phyloP scores from a whole-genome alignment of 2,113 vertebrate genomes.

The Columba livia region DNA sequence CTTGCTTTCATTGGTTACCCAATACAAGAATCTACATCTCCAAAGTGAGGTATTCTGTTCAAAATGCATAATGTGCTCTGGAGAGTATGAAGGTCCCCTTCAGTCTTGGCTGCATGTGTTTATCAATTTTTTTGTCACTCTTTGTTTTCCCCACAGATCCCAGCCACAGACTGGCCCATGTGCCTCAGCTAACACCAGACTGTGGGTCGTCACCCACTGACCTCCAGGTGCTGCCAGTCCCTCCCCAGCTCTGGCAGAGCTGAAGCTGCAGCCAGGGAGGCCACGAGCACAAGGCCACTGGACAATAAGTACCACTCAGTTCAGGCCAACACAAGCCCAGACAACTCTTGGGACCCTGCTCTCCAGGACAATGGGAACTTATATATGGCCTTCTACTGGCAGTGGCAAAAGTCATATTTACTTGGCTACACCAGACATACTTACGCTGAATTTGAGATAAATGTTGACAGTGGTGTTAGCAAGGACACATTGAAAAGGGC shows the following conservation, averaged over 20 bases:
- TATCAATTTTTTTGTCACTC: not conserved
- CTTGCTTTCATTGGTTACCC: not conserved
- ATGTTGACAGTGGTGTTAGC: not conserved
- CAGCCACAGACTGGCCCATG: not conserved
- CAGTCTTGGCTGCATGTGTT: not conserved
- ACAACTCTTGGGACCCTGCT: not conserved
- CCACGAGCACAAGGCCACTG: rapidly evolving
- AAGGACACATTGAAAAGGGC: not conserved
- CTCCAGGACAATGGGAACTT: not conserved
- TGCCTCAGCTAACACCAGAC: not conserved
- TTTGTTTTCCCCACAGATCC: not conserved
- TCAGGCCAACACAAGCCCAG: not conserved
- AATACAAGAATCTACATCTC: not conserved
- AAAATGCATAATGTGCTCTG: not conserved
- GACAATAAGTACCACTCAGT: not conserved
- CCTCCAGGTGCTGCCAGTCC: not conserved
- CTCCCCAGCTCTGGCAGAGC: not conserved
- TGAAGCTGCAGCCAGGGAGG: not conserved
- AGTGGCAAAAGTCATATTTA: rapidly evolving
- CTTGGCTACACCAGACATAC: no score
- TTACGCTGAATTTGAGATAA: not conserved
- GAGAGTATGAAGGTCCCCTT: not conserved
- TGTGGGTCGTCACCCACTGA: not conserved
- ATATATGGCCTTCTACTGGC: rapidly evolving
- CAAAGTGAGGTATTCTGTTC: not conserved